Evolutionary conservation across 2,113 vertebrate genomes (phyloP), one percentile per base, ranked within the genome.

Genomic region (Rhea americana): DNA sequence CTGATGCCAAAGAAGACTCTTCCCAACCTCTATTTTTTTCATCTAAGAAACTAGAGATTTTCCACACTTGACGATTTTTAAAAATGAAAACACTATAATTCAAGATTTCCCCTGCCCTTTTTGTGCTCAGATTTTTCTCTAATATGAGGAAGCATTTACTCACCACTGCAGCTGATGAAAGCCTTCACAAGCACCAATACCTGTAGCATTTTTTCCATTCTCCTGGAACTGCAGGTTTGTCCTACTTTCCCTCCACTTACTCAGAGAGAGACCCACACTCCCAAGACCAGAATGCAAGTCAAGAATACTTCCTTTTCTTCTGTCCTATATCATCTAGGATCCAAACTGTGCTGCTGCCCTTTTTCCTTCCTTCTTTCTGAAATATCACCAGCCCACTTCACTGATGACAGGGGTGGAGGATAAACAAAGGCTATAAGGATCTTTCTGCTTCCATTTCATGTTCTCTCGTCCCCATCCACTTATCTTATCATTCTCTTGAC

Each of bases 251-350:
- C 50, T 20, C 56, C 5, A 11, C 82, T 39, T 83, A 32, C 45
- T 7, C 19, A 14, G 56, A 32, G 68, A 84, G 63, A 74, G 37
- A 25, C 83, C 73, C 70, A 62, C 74, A 2, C 62, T 90, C 45
- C 81, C 45, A 58, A 78, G 53, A 53, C 35, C 32, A 85, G 74
- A 48, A 9, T 32, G 58, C 80, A 53, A 96, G 39, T 96, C 93
- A 92, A 82, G 43, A 75, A 92, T 43, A 95, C 93, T 96, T 96
- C 96, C 96, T 18, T 87, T 92, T 96, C 90, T 84, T 95, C 71
- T 89, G 81, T 7, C 53, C 53, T 75, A 86, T 95, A 58, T 89
- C 77, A 41, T 89, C 86, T 73, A 89, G 93, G 96, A 96, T 95
- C 92, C 92, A 53, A 50, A 25, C 70, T 53, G 48, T 11, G 50